These are phyloP conservation scores for Enteromius viviparus DNA, from an alignment of 2,797 vertebrate genomes.

Conservation along the genomic window DNA sequence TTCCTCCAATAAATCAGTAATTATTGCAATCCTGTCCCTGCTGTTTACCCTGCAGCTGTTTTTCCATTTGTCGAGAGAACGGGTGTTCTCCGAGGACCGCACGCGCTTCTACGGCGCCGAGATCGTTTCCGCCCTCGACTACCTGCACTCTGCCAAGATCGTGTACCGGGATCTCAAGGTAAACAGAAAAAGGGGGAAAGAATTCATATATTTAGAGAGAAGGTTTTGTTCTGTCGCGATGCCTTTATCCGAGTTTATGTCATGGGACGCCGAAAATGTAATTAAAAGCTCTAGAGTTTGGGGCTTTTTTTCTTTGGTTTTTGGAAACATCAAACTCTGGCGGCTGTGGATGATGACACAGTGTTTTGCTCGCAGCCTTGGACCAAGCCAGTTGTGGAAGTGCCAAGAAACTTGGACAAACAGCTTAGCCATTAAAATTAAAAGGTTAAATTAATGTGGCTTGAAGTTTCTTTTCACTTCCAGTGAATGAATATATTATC, in stretches of 20 bases:
- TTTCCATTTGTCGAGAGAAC: conserved; percentile 99
- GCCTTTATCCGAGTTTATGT: conserved; percentile 52
- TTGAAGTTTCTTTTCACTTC: conserved; percentile 67
- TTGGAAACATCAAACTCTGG: conserved; percentile 65
- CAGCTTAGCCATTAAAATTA: conserved; percentile 77
- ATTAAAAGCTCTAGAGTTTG: conserved; percentile 80
- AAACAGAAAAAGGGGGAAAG: conserved; percentile 73
- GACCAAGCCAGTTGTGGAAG: conserved; percentile 67
- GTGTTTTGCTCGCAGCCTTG: conserved; percentile 79
- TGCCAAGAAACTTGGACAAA: conserved; percentile 79
- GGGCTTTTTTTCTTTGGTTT: conserved; percentile 60
- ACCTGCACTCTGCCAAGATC: conserved; percentile 98
- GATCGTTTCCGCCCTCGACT: conserved; percentile 96
- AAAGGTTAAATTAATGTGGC: conserved; percentile 74
- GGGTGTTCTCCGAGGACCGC: conserved; percentile 98
- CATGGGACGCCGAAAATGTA: conserved; percentile 77
- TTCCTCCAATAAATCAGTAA: conserved; percentile 99
- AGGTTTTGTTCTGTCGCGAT: conserved; percentile 52
- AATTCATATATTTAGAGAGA: conserved; percentile 65
- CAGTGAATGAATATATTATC: conserved; percentile 51
- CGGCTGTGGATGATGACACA: conserved; percentile 70
- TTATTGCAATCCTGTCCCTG: conserved; percentile 99
- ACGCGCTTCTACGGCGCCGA: conserved; percentile 97
- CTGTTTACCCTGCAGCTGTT: conserved; percentile 99
- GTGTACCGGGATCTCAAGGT: conserved; percentile 99